These are phyloP conservation scores for Brachionus rotundiformis DNA, from an alignment of 1,140 invertebrate genomes.

Conservation along the genomic window DNA sequence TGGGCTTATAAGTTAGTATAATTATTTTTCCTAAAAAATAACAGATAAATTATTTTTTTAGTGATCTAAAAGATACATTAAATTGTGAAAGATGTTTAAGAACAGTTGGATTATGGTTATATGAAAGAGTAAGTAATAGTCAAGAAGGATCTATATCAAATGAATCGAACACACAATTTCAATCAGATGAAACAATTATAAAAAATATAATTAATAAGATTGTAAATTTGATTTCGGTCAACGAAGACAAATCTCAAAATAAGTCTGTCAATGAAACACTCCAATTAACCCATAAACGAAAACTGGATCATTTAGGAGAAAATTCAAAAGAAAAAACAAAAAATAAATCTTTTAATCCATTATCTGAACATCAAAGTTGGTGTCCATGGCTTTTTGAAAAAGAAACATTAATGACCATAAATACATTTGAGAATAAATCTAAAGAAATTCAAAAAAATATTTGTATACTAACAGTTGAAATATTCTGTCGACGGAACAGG, in stretches of 20 bases:
- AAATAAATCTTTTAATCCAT: constrained; percentile 38
- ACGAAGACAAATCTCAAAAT: constrained; percentile 5
- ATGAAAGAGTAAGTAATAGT: neutral
- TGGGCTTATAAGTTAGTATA: constrained; percentile 1
- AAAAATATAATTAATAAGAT: constrained; percentile 18
- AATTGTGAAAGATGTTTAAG: constrained; percentile 26
- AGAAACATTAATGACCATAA: neutral
- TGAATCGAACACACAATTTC: too few relatives aligned
- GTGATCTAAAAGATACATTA: neutral
- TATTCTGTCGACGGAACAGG: neutral
- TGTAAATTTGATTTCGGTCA: neutral
- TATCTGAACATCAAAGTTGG: constrained; percentile 32
- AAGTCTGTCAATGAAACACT: neutral
- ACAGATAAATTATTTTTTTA: neutral
- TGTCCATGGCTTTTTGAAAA: constrained; percentile 42
- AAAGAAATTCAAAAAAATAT: constrained; percentile 30
- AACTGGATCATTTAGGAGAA: too few relatives aligned
- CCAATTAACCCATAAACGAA: neutral
- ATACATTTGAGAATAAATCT: neutral
- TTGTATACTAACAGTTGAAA: neutral
- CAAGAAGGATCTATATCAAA: neutral
- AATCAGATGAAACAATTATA: neutral
- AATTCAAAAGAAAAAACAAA: neutral
- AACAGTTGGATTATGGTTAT: constrained; percentile 38
- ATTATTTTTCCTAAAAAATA: neutral